Evolutionary conservation across 2,113 vertebrate species (phyloP).

Genomic region (Toxotes jaculatrix): DNA sequence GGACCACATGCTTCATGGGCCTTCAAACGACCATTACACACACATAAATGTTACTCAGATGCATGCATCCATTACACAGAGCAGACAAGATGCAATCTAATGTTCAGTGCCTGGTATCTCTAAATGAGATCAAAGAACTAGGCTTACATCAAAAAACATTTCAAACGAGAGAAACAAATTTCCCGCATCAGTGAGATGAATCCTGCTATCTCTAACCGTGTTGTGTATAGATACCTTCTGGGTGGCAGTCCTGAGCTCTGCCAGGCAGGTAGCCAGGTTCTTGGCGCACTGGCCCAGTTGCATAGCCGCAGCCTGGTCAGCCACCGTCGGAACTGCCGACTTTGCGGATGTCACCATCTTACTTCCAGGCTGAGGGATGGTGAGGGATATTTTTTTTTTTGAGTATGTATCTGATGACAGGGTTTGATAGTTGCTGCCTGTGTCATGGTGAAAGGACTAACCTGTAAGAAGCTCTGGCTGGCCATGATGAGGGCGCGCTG

Average conservation of each 20-base stretch:
- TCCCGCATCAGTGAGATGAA: constrained; percentile 16
- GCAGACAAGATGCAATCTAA: constrained; percentile 1
- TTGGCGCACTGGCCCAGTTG: constrained; percentile 98
- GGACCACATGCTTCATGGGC: constrained; percentile 98
- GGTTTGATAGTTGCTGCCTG: not conserved
- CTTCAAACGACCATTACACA: constrained; percentile 73
- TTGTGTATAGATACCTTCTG: constrained; percentile 89
- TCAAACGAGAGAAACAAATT: constrained; percentile 8
- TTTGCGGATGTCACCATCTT: constrained; percentile 98
- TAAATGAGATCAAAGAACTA: constrained; percentile 19
- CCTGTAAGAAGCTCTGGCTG: constrained; percentile 98
- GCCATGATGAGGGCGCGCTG: constrained; percentile 96
- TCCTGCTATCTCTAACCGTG: not conserved
- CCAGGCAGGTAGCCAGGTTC: constrained; percentile 96
- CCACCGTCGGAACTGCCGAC: constrained; percentile 95
- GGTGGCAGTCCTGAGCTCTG: constrained; percentile 93
- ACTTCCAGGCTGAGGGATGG: constrained; percentile 89
- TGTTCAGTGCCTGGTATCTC: constrained; percentile 9
- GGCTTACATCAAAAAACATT: not conserved
- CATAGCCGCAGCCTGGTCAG: constrained; percentile 97
- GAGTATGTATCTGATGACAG: not conserved
- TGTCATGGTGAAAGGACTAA: constrained; percentile 57
- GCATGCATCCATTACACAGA: not conserved
- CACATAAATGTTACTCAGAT: not conserved
- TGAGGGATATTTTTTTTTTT: constrained; percentile 17